Conservation (phyloP, 2,888 invertebrate species). For the Macaria liturata region DNA sequence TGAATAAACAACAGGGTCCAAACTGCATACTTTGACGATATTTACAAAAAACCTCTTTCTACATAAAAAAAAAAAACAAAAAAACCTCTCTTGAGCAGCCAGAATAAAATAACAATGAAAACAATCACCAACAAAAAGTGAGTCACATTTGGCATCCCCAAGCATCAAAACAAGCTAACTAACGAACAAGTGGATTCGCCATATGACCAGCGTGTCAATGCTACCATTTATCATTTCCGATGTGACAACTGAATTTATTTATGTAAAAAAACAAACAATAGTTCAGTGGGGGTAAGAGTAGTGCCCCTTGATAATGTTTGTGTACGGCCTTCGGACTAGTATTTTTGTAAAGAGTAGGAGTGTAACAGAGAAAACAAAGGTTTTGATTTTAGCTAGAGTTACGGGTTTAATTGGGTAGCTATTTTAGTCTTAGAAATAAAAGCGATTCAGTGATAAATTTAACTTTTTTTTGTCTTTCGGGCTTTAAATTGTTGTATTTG, state of each 20-base stretch:
- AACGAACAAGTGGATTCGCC: conserved; percentile 73
- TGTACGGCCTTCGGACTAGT: conserved; percentile 47
- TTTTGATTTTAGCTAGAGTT: too few relatives aligned
- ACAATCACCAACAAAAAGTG: conserved; percentile 28
- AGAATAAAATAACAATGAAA: conserved; percentile 18
- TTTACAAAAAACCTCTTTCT: too few relatives aligned
- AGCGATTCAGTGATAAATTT: too few relatives aligned
- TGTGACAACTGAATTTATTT: conserved; percentile 83
- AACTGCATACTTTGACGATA: too few relatives aligned
- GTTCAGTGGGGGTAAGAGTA: conserved; percentile 55
- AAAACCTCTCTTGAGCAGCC: background rate
- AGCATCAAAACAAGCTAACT: conserved; percentile 44
- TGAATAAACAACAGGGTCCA: too few relatives aligned
- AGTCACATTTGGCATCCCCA: conserved; percentile 45
- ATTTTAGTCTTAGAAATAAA: too few relatives aligned
- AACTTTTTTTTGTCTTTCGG: too few relatives aligned
- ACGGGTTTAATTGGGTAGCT: too few relatives aligned
- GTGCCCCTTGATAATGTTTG: conserved; percentile 65
- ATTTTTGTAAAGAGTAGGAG: conserved; percentile 47
- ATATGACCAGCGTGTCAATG: conserved; percentile 76
- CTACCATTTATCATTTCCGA: conserved; percentile 74
- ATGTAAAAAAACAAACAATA: conserved; percentile 78
- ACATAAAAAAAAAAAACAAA: too few relatives aligned
- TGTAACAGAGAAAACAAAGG: conserved; percentile 29
- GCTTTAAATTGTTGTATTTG: too few relatives aligned